Base-by-base conservation (phyloP, 2,113 vertebrate species). In the Corythaixoides concolor region DNA sequence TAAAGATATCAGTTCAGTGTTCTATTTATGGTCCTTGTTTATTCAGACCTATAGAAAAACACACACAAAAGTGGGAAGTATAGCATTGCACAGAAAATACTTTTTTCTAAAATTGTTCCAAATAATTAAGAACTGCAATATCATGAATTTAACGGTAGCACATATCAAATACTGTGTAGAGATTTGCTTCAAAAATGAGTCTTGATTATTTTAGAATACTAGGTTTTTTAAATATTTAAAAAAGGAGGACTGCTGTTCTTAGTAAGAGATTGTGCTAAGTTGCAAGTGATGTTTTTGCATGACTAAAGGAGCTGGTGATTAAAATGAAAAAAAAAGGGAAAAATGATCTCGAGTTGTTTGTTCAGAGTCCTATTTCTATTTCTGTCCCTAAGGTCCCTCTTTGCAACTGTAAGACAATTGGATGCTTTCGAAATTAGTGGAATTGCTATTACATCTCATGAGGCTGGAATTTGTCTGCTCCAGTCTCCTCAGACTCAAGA, bases 391-490 rank as follows among this genome's bases (percentile, higher is more conserved):
- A 68, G 35, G 58, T 41, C 80, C 32, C 12, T 47, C 35, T 80
- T 80, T 89, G 53, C 52, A 92, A 69, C 35, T 79, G 9, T 49
- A 89, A 92, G 82, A 94, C 82, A 92, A 94, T 55, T 68, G 73
- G 15, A 84, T 81, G 33, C 47, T 90, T 92, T 96, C 3, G 8
- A 96, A 94, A 90, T 80, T 84, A 93, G 89, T 87, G 72, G 23
- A 77, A 68, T 69, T 78, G 84, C 58, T 94, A 35, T 78, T 91
- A 33, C 49, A 33, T 75, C 69, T 89, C 80, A 72, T 53, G 68
- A 67, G n/a, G n/a, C 73, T 89, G 77, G 80, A 87, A 89, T 95
- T 90, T 67, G 77, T 68, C n/a, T 94, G 35, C 35, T 81, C 23
- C 88, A 49, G 2, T 88, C 53, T 90, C 70, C 63, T 90, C 85